These are phyloP conservation scores for Lepeophtheirus nordmannii DNA, from an alignment of 2,888 invertebrate species.

Conservation along the genomic window DNA sequence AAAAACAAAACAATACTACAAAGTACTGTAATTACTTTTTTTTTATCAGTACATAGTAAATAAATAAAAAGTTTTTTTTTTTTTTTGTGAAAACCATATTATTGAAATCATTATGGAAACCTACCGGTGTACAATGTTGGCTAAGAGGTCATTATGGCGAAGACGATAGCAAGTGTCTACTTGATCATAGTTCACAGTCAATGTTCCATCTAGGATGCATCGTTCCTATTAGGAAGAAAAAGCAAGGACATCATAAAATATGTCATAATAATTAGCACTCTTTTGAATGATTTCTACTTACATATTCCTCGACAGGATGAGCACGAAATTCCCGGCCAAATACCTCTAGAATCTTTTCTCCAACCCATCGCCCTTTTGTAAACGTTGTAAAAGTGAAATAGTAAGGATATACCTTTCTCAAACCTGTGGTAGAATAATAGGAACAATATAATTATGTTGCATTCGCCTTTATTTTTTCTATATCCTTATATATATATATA, in stretches of 20 bases:
- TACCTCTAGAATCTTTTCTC: conserved; percentile 76
- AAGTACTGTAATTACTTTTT: background rate
- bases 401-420: conserved; percentile 85
- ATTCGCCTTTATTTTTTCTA: background rate
- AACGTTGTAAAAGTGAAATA: conserved; percentile 91
- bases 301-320: conserved; percentile 79
- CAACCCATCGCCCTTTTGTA: conserved; percentile 91
- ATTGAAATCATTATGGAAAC: background rate
- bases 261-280: background rate
- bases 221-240: conserved; percentile 43
- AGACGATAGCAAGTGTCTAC: conserved; percentile 79
- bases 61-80: too few species aligned
- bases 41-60: background rate
- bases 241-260: background rate
- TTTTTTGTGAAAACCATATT: background rate
- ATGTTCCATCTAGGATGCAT: conserved; percentile 73
- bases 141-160: conserved; percentile 79
- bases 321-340: conserved; percentile 82
- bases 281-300: conserved; percentile 31
- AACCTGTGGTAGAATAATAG: conserved; percentile 25
- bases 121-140: conserved; percentile 84
- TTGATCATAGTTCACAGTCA: conserved; percentile 82
- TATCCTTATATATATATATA: background rate
- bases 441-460: background rate
- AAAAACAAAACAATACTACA: background rate